These are phyloP conservation scores for Diarsia rubi DNA, from an alignment of 2,888 invertebrate species.

Conservation along the genomic window DNA sequence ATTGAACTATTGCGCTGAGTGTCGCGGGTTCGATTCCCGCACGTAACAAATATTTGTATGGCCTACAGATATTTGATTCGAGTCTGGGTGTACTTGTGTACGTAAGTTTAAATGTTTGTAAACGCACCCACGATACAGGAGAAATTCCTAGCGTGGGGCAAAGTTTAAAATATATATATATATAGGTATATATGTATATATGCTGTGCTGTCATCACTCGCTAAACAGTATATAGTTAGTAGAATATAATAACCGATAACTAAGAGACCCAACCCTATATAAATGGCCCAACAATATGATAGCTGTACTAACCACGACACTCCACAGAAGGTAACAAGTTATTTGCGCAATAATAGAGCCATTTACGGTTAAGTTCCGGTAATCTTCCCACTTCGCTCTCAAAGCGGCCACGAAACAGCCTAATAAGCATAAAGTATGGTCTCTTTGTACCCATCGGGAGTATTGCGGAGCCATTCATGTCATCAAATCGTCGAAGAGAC, in stretches of 20 bases:
- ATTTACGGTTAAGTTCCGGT: constrained; percentile 27
- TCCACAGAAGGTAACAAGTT: constrained; percentile 4
- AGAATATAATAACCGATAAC: not conserved
- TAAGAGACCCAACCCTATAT: not conserved
- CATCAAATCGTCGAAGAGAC: constrained; percentile 59
- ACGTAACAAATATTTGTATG: too few species aligned
- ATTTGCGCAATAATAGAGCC: constrained; percentile 30
- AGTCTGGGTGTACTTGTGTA: too few species aligned
- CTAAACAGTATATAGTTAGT: not conserved
- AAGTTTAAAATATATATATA: too few species aligned
- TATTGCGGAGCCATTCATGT: constrained; percentile 47
- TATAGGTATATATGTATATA: too few species aligned
- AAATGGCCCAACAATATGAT: not conserved
- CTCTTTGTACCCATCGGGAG: constrained; percentile 38
- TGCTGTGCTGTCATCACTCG: not conserved
- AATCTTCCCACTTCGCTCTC: constrained; percentile 3
- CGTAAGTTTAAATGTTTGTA: too few species aligned
- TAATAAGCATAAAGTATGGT: constrained; percentile 46
- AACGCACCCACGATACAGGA: too few species aligned
- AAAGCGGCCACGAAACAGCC: constrained; percentile 35
- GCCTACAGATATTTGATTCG: too few species aligned
- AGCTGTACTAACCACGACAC: not conserved
- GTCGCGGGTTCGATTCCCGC: too few species aligned
- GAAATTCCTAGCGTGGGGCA: too few species aligned
- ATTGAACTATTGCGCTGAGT: too few species aligned